Conservation (phyloP, 2,113 vertebrate genomes). For the Cisticola juncidis region DNA sequence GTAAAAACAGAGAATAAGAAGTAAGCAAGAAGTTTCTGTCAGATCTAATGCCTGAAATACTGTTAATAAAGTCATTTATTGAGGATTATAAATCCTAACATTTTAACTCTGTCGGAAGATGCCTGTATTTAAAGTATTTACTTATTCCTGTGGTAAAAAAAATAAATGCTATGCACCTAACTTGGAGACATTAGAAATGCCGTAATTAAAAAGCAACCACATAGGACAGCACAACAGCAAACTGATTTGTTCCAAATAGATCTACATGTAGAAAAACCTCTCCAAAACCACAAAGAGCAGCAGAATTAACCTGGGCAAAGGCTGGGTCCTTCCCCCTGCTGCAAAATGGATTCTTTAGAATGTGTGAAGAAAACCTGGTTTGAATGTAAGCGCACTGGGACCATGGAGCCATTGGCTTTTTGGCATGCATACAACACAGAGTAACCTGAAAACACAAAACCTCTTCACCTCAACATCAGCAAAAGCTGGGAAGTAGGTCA, state of each 20-base stretch:
- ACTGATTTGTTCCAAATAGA: neutral
- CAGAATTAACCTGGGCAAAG: neutral
- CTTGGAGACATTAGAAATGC: neutral
- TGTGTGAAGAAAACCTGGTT: neutral
- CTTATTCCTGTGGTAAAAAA: neutral
- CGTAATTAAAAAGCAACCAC: neutral
- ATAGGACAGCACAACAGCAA: neutral
- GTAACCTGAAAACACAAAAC: neutral
- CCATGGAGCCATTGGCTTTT: neutral
- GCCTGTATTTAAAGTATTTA: neutral
- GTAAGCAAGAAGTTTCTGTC: neutral
- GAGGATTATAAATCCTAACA: neutral
- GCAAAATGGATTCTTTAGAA: neutral
- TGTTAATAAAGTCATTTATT: neutral
- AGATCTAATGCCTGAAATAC: neutral
- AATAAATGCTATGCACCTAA: neutral
- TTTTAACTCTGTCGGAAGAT: neutral
- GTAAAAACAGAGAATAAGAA: neutral
- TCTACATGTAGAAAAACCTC: neutral
- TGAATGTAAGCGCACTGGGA: neutral
- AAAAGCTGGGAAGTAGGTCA: neutral
- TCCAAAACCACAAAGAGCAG: neutral
- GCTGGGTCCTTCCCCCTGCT: neutral
- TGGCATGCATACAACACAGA: neutral
- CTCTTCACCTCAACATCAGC: fast-evolving